These are phyloP conservation scores for Xanthia icteritia DNA, from an alignment of 2,888 invertebrate species.

Conservation along the genomic window DNA sequence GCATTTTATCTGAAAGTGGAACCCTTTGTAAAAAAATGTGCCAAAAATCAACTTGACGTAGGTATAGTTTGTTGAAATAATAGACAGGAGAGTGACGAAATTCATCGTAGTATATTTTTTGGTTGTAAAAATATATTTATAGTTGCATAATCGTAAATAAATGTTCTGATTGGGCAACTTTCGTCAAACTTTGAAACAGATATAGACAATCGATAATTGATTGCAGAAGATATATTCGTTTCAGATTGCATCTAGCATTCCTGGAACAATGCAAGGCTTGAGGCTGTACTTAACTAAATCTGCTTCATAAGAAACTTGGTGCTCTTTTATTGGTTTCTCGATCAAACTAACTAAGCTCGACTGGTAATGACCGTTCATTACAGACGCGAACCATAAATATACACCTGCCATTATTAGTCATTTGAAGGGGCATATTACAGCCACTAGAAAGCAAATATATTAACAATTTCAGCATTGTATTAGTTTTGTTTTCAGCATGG, in stretches of 20 bases:
- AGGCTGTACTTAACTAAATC: conserved; percentile 43
- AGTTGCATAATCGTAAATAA: conserved; percentile 13
- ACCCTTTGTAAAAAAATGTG: conserved; percentile 60
- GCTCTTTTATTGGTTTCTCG: conserved; percentile 57
- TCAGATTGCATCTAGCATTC: conserved; percentile 1
- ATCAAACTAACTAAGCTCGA: conserved; percentile 69
- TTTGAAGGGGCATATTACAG: conserved; percentile 23
- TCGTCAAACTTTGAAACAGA: conserved; percentile 24
- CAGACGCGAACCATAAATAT: conserved; percentile 72
- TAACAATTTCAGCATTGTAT: conserved; percentile 49
- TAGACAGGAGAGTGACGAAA: conserved; percentile 36
- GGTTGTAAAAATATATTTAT: conserved; percentile 22
- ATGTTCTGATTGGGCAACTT: conserved; percentile 14
- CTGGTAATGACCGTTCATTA: conserved; percentile 67
- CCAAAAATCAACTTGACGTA: conserved; percentile 33
- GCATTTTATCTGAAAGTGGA: conserved; percentile 50
- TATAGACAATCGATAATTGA: conserved; percentile 6
- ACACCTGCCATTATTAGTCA: conserved; percentile 20
- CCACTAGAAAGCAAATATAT: conserved; percentile 39
- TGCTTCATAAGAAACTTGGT: conserved; percentile 59
- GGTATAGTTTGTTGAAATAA: conserved; percentile 42
- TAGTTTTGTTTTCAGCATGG: conserved; percentile 38
- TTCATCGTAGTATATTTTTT: conserved; percentile 26
- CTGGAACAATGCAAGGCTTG: conserved; percentile 24
- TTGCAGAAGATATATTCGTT: conserved; percentile 60